A percentile compares a stretch with the other conserved stretches of the same genome.
Evolutionary conservation across 2,888 invertebrate species (phyloP).

Genomic region (Aspidiotus destructor): DNA sequence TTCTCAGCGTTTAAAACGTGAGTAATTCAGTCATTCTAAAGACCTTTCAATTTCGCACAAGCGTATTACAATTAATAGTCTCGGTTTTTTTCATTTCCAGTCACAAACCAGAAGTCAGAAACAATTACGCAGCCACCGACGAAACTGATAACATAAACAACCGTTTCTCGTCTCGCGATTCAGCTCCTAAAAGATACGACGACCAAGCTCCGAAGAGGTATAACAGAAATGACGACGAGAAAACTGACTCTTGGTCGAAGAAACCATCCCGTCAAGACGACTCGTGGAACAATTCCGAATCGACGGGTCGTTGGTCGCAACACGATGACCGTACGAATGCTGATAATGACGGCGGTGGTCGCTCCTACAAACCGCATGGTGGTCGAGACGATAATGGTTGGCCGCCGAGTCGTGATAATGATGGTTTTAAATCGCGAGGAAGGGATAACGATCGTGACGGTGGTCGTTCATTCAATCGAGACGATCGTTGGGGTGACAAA

Average conservation of each 20-base stretch:
- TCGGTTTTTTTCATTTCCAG: background rate
- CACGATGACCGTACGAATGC: background rate
- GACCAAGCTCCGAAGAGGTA: background rate
- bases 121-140: background rate
- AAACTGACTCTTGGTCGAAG: constrained; percentile 3
- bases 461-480: background rate
- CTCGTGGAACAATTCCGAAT: background rate
- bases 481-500: background rate
- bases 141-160: background rate
- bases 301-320: background rate
- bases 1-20: constrained; percentile 11
- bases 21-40: background rate
- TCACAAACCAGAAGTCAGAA: background rate
- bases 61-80: background rate
- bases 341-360: background rate
- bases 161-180: background rate
- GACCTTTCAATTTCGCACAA: background rate
- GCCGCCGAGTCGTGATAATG: background rate
- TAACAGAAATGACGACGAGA: constrained; percentile 6
- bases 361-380: background rate
- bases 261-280: background rate
- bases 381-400: background rate
- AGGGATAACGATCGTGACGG: background rate
- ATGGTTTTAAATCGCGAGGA: too few relatives aligned
- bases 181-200: constrained; percentile 15